Base-by-base conservation (phyloP, 2,888 invertebrate species). In the Ectemnius lituratus region DNA sequence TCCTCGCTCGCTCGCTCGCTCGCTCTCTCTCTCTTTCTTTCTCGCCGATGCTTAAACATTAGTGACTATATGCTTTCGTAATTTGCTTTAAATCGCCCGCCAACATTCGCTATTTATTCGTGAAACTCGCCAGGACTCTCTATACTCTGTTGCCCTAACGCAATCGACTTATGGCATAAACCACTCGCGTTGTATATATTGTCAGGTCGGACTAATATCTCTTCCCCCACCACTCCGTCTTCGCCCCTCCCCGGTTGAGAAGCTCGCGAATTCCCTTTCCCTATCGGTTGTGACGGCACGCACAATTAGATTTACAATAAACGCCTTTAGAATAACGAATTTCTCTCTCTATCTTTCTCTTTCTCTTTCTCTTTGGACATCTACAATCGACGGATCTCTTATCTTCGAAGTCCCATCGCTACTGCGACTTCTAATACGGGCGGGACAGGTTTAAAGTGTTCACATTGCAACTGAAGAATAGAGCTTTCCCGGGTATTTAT, bases 161-260 rank as follows among this genome's bases (percentile, higher is more conserved):
- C 37, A 23, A 23, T 37, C 37, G 37, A 37, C 58, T 79, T 84
- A 82, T 82, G 83, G 79, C 86, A 78, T 79, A 73, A 13, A 67
- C 72, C 78, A 72, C 76, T 77, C 82, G 72, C 81, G 71, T 79
- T 83, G 75, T 79, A 79, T 37, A 85, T 88, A 88, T 88, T 89
- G 88, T 88, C 87, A 86, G 80, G 72, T 86, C 84, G 85, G 84
- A 88, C 86, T 75, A 67, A 76, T 64, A 75, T 72, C 49, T 37
- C 37, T 2, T 37, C 28, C 28, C 28, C 2, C n/a, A n/a, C n/a
- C n/a, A n/a, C n/a, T n/a, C n/a, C n/a, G n/a, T n/a, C n/a, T n/a
- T n/a, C n/a, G n/a, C 20, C 20, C 20, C 20, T 2, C 28, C 8
- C 28, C 58, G 73, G 71, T 52, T 69, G 63, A 66, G 52, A 58